These are phyloP conservation scores for Rafetus swinhoei DNA, from an alignment of 2,113 vertebrate genomes.

Conservation along the genomic window DNA sequence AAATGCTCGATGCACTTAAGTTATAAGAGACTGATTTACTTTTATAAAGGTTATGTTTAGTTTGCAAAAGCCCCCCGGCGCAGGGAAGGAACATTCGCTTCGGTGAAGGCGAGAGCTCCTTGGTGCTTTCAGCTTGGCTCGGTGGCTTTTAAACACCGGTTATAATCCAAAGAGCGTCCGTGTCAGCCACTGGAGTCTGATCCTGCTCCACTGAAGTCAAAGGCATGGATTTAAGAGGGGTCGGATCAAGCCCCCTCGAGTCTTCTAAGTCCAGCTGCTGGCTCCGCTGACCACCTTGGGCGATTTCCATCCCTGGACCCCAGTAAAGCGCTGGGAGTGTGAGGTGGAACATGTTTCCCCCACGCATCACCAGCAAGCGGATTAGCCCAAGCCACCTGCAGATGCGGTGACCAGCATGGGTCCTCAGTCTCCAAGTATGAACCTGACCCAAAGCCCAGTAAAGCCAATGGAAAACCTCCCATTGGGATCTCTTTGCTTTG, in stretches of 20 bases:
- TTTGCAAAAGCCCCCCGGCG: constrained; percentile 54
- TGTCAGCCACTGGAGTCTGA: background rate
- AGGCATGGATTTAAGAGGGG: background rate
- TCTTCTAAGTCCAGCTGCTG: background rate
- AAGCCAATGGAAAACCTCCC: background rate
- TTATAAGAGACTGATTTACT: constrained; percentile 85
- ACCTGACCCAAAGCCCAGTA: background rate
- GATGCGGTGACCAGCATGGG: background rate
- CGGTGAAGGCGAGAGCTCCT: background rate
- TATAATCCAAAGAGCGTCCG: constrained; percentile 12
- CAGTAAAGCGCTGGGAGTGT: background rate
- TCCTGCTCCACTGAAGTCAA: background rate
- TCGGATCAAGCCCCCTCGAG: background rate
- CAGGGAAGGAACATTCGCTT: constrained; percentile 51
- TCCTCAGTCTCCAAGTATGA: background rate
- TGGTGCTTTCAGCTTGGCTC: constrained; percentile 42
- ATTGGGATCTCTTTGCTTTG: background rate
- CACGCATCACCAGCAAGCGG: background rate
- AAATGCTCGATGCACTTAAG: constrained; percentile 85
- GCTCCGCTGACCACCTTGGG: background rate
- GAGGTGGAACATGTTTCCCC: background rate
- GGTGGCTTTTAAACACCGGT: constrained; percentile 25
- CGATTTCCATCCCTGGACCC: background rate
- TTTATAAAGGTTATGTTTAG: constrained; percentile 79
- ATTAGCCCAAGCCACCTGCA: background rate